These are phyloP conservation scores for Colletes gigas DNA, from an alignment of 1,140 invertebrate species.

Conservation along the genomic window DNA sequence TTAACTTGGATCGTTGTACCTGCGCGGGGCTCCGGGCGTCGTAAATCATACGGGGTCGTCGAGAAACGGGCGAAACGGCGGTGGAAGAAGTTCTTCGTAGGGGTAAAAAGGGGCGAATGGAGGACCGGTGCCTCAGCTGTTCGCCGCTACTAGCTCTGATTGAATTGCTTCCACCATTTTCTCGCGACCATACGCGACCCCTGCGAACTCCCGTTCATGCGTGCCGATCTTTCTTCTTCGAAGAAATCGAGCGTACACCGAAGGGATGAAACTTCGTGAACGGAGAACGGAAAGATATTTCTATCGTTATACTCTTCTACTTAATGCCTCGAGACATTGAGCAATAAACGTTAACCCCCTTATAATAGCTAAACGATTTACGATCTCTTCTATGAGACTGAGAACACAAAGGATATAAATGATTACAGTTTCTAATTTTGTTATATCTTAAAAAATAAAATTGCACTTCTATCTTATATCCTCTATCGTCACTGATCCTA, in stretches of 20 bases:
- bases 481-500: too few species aligned
- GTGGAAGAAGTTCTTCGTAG: conserved; percentile 4
- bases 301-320: too few species aligned
- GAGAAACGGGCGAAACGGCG: conserved; percentile 38
- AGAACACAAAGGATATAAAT: too few species aligned
- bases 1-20: conserved; percentile 55
- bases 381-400: too few species aligned
- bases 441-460: too few species aligned
- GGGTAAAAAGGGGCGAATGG: conserved; percentile 30
- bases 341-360: too few species aligned
- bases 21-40: conserved; percentile 24
- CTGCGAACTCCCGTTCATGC: conserved; percentile 23
- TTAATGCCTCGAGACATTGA: too few species aligned
- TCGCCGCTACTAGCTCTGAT: conserved; percentile 72
- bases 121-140: conserved; percentile 72
- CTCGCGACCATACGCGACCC: conserved; percentile 54
- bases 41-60: conserved; percentile 60
- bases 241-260: conserved; percentile 18
- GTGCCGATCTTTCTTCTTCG: conserved; percentile 23
- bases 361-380: too few species aligned
- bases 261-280: conserved; percentile 3
- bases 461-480: too few species aligned
- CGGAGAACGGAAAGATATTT: too few species aligned
- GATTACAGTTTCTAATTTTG: too few species aligned
- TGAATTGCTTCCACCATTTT: conserved; percentile 76